Conservation (phyloP, 2,888 invertebrate species). For the Agrotis ipsilon region DNA sequence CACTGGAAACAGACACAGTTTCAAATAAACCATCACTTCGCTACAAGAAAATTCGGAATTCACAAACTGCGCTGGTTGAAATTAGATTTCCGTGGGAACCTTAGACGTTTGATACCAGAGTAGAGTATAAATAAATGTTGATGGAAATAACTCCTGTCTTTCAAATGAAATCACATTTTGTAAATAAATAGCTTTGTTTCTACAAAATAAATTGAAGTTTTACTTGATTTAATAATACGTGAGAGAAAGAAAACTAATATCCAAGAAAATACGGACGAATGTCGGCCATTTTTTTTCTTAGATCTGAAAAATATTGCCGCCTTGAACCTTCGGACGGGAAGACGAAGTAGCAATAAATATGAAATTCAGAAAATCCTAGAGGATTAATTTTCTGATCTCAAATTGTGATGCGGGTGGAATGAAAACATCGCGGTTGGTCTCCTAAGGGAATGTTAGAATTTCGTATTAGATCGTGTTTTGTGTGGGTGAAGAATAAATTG, state of each 20-base stretch:
- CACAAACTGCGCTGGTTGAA: constrained; percentile 18
- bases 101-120: constrained; percentile 42
- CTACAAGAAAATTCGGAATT: constrained; percentile 35
- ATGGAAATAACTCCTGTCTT: constrained; percentile 44
- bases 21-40: constrained; percentile 18
- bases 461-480: constrained; percentile 35
- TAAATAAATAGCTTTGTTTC: constrained; percentile 32
- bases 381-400: constrained; percentile 67
- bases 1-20: constrained; percentile 9
- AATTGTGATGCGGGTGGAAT: constrained; percentile 60
- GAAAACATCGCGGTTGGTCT: constrained; percentile 45
- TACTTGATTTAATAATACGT: constrained; percentile 68
- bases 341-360: constrained; percentile 61
- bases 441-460: constrained; percentile 45
- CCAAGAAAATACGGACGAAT: constrained; percentile 61
- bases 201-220: constrained; percentile 29
- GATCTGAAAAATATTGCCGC: constrained; percentile 62
- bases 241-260: constrained; percentile 70
- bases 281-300: constrained; percentile 60
- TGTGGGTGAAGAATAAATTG: constrained; percentile 18
- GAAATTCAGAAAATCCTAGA: constrained; percentile 65
- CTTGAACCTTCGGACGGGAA: constrained; percentile 24
- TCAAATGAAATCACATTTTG: constrained; percentile 43
- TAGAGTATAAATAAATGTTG: constrained; percentile 42
- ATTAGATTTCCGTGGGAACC: constrained; percentile 43